Percentiles rank a stretch among this genome's conserved stretches.
These are phyloP conservation scores for Mesitornis unicolor DNA, from an alignment of 2,113 vertebrate species.

Conservation along the genomic window DNA sequence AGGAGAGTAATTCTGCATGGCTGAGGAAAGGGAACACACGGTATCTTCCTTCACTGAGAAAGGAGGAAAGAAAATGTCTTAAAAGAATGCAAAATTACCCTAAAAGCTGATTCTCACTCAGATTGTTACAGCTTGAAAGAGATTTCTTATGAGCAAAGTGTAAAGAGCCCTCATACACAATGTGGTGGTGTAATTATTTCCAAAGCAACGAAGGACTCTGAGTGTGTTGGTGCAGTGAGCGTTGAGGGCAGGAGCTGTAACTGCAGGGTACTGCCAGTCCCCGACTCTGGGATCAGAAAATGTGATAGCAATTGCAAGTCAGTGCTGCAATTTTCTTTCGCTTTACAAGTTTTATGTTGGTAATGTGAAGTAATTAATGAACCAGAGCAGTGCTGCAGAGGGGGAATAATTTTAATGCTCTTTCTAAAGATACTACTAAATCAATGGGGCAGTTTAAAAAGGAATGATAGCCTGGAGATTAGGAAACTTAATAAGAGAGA, in stretches of 20 bases:
- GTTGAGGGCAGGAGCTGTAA: not conserved
- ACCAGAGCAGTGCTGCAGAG: not conserved
- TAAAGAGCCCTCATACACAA: not conserved
- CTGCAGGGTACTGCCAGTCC: not conserved
- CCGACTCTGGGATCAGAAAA: not conserved
- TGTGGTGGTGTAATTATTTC: not conserved
- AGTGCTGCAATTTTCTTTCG: not conserved
- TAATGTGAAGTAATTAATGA: conserved; percentile 55
- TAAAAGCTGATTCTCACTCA: not conserved
- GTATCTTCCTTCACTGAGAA: not conserved
- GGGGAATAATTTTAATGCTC: conserved; percentile 21
- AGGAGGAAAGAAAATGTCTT: not conserved
- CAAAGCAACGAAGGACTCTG: not conserved
- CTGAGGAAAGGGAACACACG: not conserved
- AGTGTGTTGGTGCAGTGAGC: not conserved
- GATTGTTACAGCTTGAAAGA: not conserved
- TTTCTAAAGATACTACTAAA: conserved; percentile 43
- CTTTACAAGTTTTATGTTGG: conserved; percentile 32
- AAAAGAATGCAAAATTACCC: not conserved
- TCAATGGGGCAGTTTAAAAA: conserved; percentile 47
- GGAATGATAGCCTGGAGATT: conserved; percentile 44
- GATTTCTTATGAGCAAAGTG: not conserved
- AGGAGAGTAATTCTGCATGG: not conserved
- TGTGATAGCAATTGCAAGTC: not conserved
- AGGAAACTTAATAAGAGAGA: not conserved